Conservation (phyloP, 2,113 vertebrate genomes). For the Microtus pennsylvanicus region DNA sequence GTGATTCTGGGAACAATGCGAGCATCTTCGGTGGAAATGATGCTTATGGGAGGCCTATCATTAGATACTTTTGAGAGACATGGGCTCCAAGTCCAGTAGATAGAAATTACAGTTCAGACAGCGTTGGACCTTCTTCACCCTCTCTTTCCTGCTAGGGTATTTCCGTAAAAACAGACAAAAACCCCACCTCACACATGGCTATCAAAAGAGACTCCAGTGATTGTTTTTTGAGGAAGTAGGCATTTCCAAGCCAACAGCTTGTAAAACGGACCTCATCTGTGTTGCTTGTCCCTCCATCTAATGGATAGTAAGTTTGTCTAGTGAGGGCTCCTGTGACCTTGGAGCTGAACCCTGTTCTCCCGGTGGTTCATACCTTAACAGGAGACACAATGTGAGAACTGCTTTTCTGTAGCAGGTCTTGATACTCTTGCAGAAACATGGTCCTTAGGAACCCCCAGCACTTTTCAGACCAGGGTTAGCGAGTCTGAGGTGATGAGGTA, state of each 20-base stretch:
- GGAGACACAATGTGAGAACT: neutral
- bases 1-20: neutral
- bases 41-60: neutral
- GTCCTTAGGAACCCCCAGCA: neutral
- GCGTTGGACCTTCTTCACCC: neutral
- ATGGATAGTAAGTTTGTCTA: neutral
- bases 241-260: neutral
- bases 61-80: neutral
- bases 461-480: neutral
- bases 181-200: neutral
- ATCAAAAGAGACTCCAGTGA: neutral
- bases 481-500: neutral
- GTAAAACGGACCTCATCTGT: neutral
- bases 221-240: neutral
- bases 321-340: fast-evolving
- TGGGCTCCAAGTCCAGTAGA: neutral
- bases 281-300: neutral
- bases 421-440: neutral
- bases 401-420: neutral
- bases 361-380: neutral
- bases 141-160: neutral
- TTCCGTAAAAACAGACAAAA: neutral
- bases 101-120: neutral
- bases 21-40: neutral
- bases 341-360: neutral